Conservation (phyloP, 2,888 invertebrate genomes). For the Cecidostiba fungosa region DNA sequence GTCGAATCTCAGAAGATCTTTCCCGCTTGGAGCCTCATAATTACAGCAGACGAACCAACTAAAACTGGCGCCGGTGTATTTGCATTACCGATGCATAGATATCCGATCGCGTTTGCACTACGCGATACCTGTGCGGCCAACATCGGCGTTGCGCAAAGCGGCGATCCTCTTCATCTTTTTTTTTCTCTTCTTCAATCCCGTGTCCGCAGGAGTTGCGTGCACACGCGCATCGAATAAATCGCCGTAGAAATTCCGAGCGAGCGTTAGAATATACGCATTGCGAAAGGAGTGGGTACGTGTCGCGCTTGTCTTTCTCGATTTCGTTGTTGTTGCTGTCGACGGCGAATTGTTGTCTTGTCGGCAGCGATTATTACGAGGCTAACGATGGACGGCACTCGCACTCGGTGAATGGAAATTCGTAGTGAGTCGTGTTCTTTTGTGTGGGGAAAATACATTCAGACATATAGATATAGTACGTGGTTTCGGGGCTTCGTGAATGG, state of each 20-base stretch:
- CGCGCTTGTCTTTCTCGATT: not conserved
- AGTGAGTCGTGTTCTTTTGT: not conserved
- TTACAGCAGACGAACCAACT: not conserved
- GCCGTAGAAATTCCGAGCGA: slow-evolving; percentile 21
- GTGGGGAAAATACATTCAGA: not conserved
- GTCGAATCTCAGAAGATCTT: not conserved
- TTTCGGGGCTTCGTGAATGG: not conserved
- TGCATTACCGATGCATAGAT: slow-evolving; percentile 30
- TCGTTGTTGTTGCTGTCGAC: not conserved
- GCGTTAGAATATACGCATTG: slow-evolving; percentile 19
- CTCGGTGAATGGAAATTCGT: not conserved
- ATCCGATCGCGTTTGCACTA: slow-evolving; percentile 22
- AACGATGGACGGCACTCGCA: not conserved
- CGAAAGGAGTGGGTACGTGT: not conserved
- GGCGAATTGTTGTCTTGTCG: not conserved
- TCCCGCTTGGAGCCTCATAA: not conserved
- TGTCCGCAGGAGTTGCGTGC: not conserved
- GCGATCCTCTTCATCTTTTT: too few relatives aligned
- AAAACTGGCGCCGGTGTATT: not conserved
- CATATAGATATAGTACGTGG: too few relatives aligned
- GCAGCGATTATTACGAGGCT: not conserved
- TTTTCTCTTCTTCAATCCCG: not conserved
- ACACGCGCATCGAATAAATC: slow-evolving; percentile 1
- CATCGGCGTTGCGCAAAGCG: slow-evolving; percentile 18
- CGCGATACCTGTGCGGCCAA: not conserved